Conservation (phyloP, 2,888 invertebrate genomes). For the Drosophila bunnanda region DNA sequence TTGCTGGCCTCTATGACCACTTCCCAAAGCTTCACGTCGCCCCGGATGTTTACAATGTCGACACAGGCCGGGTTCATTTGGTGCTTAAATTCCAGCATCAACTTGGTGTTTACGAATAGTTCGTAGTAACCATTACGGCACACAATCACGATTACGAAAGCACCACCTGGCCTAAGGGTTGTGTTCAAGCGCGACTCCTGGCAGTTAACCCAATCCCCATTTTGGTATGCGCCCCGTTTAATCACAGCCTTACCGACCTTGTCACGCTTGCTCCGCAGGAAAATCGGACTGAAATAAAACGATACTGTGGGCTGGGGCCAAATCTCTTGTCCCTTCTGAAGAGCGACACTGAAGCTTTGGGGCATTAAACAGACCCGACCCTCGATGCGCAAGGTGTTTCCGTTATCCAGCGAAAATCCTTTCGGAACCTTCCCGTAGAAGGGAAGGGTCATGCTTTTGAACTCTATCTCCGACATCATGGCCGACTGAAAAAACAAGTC, state of each 20-base stretch:
- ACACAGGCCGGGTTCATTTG: slow-evolving; percentile 87
- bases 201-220: slow-evolving; percentile 83
- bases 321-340: slow-evolving; percentile 87
- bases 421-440: slow-evolving; percentile 72
- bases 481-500: slow-evolving; percentile 27
- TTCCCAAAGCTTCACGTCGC: slow-evolving; percentile 88
- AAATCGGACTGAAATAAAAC: slow-evolving; percentile 90
- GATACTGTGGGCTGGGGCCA: slow-evolving; percentile 90
- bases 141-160: slow-evolving; percentile 73
- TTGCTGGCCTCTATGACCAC: slow-evolving; percentile 46
- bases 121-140: slow-evolving; percentile 69
- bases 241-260: slow-evolving; percentile 86
- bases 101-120: slow-evolving; percentile 85
- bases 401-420: slow-evolving; percentile 82
- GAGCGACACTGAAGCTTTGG: slow-evolving; percentile 89
- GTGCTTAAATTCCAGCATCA: slow-evolving; percentile 87
- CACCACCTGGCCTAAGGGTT: slow-evolving; percentile 75
- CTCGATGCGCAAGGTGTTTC: slow-evolving; percentile 86
- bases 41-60: slow-evolving; percentile 88
- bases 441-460: slow-evolving; percentile 79
- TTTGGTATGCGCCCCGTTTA: slow-evolving; percentile 87
- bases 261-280: slow-evolving; percentile 78
- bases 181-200: slow-evolving; percentile 66
- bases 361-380: slow-evolving; percentile 89
- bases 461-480: background rate